A percentile compares a stretch with the other conserved stretches of the same genome.
These are phyloP conservation scores for Beris morrisii DNA, from an alignment of 2,888 invertebrate species.

Conservation along the genomic window DNA sequence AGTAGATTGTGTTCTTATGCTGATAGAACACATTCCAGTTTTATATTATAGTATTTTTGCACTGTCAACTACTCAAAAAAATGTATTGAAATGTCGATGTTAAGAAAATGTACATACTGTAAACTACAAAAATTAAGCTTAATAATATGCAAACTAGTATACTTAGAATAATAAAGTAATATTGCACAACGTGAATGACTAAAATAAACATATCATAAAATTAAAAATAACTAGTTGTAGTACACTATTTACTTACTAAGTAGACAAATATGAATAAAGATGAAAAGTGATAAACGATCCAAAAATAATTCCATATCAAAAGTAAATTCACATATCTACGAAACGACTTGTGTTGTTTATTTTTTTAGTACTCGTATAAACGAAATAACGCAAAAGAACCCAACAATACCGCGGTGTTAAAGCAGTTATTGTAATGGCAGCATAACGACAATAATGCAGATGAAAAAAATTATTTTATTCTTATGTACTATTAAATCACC, in stretches of 20 bases:
- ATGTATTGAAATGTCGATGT: neutral
- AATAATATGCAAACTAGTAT: conserved; percentile 33
- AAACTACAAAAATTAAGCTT: conserved; percentile 16
- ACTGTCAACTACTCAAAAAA: neutral
- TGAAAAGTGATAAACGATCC: conserved; percentile 18
- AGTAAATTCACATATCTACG: conserved; percentile 31
- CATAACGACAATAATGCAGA: too few relatives aligned
- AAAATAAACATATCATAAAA: conserved; percentile 53
- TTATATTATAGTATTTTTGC: neutral
- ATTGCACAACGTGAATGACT: conserved; percentile 41
- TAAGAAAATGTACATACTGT: conserved; percentile 35
- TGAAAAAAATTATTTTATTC: too few relatives aligned
- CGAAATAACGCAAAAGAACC: too few relatives aligned
- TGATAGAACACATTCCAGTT: conserved; percentile 14
- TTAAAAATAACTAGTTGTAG: conserved; percentile 41
- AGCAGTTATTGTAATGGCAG: too few relatives aligned
- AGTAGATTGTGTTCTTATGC: conserved; percentile 14
- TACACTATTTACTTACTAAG: neutral
- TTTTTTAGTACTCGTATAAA: too few relatives aligned
- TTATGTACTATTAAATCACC: too few relatives aligned
- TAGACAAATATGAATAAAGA: conserved; percentile 12
- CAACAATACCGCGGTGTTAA: too few relatives aligned
- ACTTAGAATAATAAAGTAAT: conserved; percentile 29
- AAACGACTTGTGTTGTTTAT: too few relatives aligned
- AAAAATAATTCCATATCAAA: too few relatives aligned